Percentiles rank a stretch among this genome's conserved stretches.
These are phyloP conservation scores for Cinclus mexicanus DNA, from an alignment of 2,113 vertebrate genomes.

Conservation along the genomic window DNA sequence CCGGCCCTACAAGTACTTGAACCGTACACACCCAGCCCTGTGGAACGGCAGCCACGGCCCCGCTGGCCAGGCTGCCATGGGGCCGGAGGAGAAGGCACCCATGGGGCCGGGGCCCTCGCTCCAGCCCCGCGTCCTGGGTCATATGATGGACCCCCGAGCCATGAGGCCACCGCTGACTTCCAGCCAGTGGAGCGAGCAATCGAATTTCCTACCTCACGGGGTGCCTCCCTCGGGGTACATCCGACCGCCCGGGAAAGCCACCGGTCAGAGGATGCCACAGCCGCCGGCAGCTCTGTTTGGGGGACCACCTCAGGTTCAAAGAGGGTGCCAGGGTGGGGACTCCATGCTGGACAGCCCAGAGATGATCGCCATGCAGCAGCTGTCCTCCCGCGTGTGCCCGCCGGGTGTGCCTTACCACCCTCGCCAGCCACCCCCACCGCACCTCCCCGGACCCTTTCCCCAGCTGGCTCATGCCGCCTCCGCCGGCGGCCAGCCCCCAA, in stretches of 20 bases:
- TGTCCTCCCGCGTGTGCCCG: constrained; percentile 88
- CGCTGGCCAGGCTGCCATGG: constrained; percentile 61
- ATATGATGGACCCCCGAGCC: constrained; percentile 76
- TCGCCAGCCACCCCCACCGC: constrained; percentile 70
- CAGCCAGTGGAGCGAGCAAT: constrained; percentile 85
- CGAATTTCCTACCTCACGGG: constrained; percentile 83
- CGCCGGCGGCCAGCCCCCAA: constrained; percentile 43
- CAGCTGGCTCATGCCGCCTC: constrained; percentile 75
- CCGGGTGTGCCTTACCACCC: constrained; percentile 80
- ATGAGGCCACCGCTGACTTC: constrained; percentile 79
- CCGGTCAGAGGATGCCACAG: constrained; percentile 64
- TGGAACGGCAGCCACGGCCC: constrained; percentile 84
- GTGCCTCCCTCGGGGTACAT: constrained; percentile 77
- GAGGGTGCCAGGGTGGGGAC: constrained; percentile 80
- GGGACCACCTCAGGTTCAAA: constrained; percentile 70
- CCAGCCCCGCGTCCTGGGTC: constrained; percentile 69
- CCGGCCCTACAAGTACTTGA: constrained; percentile 81
- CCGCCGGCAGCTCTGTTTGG: constrained; percentile 57
- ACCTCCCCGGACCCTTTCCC: constrained; percentile 72
- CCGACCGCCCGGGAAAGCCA: constrained; percentile 75
- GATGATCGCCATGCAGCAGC: constrained; percentile 98
- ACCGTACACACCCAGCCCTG: constrained; percentile 70
- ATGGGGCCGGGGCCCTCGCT: constrained; percentile 64
- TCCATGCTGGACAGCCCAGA: constrained; percentile 99
- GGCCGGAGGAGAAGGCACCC: constrained; percentile 65